Percentiles rank a stretch among this genome's conserved stretches.
These are phyloP conservation scores for Pentalonia nigronervosa DNA, from an alignment of 1,140 invertebrate species.

Conservation along the genomic window DNA sequence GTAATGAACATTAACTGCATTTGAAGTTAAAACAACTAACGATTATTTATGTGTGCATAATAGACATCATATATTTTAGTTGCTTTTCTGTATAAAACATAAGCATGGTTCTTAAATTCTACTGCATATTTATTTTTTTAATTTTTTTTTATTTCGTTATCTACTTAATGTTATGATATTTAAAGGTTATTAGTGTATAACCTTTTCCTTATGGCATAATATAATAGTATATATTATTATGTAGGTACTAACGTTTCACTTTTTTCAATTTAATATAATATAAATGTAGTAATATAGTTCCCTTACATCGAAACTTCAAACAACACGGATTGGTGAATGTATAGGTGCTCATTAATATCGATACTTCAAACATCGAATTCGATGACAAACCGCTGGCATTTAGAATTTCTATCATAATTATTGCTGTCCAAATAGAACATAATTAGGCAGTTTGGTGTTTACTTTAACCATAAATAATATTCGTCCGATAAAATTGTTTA, in stretches of 20 bases:
- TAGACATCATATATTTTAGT: too few species aligned
- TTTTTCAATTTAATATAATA: not conserved
- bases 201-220: not conserved
- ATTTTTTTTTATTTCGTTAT: not conserved
- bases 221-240: not conserved
- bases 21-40: too few species aligned
- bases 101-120: not conserved
- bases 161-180: slow-evolving; percentile 2
- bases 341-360: not conserved
- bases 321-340: not conserved
- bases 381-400: not conserved
- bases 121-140: not conserved
- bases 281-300: not conserved
- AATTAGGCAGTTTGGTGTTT: not conserved
- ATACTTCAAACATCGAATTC: not conserved
- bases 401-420: not conserved
- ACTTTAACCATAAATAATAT: not conserved
- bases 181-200: not conserved
- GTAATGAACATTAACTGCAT: too few species aligned
- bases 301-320: not conserved
- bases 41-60: too few species aligned
- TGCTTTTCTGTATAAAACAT: not conserved
- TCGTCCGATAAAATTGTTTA: too few species aligned
- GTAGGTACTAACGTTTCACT: not conserved
- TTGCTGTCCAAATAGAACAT: not conserved